Base-by-base conservation (phyloP, 2,888 invertebrate species). In the Zootermopsis nevadensis region DNA sequence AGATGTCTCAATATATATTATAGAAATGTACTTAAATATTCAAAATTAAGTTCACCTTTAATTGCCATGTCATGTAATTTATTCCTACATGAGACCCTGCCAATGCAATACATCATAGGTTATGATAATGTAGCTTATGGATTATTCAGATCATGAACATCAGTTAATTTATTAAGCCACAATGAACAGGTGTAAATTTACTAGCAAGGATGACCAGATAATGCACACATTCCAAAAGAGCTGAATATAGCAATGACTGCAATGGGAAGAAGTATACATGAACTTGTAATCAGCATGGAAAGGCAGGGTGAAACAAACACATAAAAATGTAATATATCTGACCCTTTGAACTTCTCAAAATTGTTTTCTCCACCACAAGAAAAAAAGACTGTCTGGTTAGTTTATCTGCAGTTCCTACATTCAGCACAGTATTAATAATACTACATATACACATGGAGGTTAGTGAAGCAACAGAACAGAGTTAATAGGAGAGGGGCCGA, bases 381-480 rank as follows among this genome's bases (percentile, higher is more conserved):
- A 60, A 60, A 60, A n/a, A 60, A 60, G 2, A 60, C 6, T 60
- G 6, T n/a, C 6, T 60, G 60, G 60, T 60, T 60, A 60, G 60
- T 60, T 60, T 15, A 4, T 15, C 12, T 60, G 27, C 60, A 27
- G 60, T 7, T 60, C 60, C n/a, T 60, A 60, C 27, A 60, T 60
- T 60, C 60, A n/a, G n/a, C 60, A 60, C 60, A 60, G n/a, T 27
- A 60, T n/a, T 60, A 60, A 27, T 60, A 60, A 27, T 60, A 60
- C 24, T 60, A 60, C 60, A 60, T 60, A 27, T 27, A 60, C 8
- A 60, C 60, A 60, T n/a, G 10, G 1, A 27, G 6, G 27, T 60
- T 60, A 60, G 60, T 60, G 27, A 60, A 60, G 60, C 60, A 60
- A 60, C n/a, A 60, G 27, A 60, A 27, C 8, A n/a, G 55, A 6